Evolutionary conservation across 2,888 invertebrate species (phyloP).

Genomic region (Sipha maydis): DNA sequence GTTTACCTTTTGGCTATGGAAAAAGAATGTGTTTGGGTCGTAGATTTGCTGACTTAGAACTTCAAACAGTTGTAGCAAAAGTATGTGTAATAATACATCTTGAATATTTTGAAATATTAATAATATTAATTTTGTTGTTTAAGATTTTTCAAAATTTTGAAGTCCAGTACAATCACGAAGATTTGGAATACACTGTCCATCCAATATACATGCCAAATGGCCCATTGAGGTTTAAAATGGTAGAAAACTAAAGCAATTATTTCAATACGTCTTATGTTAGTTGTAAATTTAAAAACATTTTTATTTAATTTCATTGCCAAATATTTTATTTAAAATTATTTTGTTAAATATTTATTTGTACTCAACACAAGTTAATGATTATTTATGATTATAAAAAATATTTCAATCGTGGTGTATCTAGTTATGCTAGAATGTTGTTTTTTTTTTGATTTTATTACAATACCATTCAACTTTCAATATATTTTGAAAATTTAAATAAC

Average conservation of each 20-base stretch:
- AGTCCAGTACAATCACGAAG: slow-evolving; percentile 80
- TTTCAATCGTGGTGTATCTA: no score
- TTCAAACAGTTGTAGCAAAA: slow-evolving; percentile 84
- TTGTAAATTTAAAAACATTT: neutral
- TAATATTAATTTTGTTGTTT: slow-evolving; percentile 49
- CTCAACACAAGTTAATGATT: no score
- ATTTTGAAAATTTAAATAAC: no score
- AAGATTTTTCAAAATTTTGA: slow-evolving; percentile 80
- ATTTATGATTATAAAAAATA: no score
- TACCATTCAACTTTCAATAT: no score
- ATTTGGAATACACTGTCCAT: slow-evolving; percentile 83
- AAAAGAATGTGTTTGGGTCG: slow-evolving; percentile 87
- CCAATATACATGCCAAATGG: slow-evolving; percentile 91
- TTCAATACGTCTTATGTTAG: neutral
- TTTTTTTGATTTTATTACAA: no score
- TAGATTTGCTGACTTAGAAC: slow-evolving; percentile 89
- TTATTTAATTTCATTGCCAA: neutral
- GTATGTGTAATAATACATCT: slow-evolving; percentile 68
- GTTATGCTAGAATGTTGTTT: no score
- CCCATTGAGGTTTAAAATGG: slow-evolving; percentile 75
- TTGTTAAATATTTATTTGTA: no score
- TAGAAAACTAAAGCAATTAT: slow-evolving; percentile 47
- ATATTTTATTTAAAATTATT: neutral
- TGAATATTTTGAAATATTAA: no score
- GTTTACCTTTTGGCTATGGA: slow-evolving; percentile 82